phyloP scores from a whole-genome alignment of 2,888 invertebrate genomes.

The Tetheella fluctuosa region DNA sequence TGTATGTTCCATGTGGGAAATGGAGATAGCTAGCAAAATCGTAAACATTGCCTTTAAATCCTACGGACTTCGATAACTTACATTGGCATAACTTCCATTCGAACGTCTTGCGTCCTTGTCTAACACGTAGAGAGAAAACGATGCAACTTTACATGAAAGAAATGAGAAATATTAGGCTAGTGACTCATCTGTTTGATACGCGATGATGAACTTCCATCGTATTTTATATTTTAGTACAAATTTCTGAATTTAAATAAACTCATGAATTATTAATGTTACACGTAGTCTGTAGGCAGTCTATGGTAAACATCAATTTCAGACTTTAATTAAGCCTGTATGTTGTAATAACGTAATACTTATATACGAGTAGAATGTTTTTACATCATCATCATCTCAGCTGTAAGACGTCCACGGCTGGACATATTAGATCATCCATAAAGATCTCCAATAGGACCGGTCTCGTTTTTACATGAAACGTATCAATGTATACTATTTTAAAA shows the following conservation, averaged over 20 bases:
- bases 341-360: neutral
- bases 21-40: neutral
- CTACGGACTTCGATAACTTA: neutral
- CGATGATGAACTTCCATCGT: neutral
- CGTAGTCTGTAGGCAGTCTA: neutral
- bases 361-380: neutral
- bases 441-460: too few species aligned
- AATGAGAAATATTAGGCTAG: neutral
- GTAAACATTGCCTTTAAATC: constrained; percentile 6
- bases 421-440: too few species aligned
- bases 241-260: neutral
- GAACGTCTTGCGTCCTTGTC: neutral
- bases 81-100: constrained; percentile 3
- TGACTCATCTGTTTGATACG: neutral
- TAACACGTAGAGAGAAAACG: neutral
- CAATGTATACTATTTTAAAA: neutral
- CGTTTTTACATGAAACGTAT: neutral
- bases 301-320: neutral
- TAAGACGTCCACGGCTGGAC: too few species aligned
- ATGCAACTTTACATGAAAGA: neutral
- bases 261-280: neutral
- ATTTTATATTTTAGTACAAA: neutral
- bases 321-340: constrained; percentile 2
- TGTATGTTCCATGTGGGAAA: neutral
- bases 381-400: too few species aligned